Evolutionary conservation across 2,888 invertebrate species (phyloP), one percentile per base, ranked within the genome.

Genomic region (Euspilapteryx auroguttella): DNA sequence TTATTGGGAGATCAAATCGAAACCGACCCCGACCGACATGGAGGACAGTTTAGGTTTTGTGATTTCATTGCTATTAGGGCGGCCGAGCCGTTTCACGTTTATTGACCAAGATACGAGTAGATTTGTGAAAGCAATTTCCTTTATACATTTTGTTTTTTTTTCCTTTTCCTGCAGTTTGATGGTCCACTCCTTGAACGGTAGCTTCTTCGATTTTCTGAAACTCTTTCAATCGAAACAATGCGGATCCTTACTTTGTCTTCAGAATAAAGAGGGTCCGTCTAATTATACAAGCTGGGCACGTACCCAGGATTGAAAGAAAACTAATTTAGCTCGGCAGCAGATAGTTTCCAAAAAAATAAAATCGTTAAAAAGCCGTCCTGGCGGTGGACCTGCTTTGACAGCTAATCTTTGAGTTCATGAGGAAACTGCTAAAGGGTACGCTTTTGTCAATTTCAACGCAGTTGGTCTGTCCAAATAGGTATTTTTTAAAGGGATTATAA

Each of bases 61-160:
- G 73, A 75, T 73, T 73, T 68, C 69, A 71, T 75, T 73, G 71
- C 73, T 69, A 73, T 73, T 71, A 75, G 69, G 68, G 69, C 52
- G 63, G 59, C 53, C 57, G 56, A 49, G 49, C 63, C 62, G 58
- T 56, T 64, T 49, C 55, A 66, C 69, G 58, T 75, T 73, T 75
- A 75, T 71, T 73, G 75, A 64, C 61, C 59, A 59, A 73, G 75
- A 75, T 73, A 75, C 65, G 69, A 75, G 68, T 75, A 68, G 71
- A 75, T 75, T 75, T 73, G 75, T 73, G 71, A 69, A 73, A 71
- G 71, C 75, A 73, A 75, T 75, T 73, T 75, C 71, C 75, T 73
- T 68, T 75, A 73, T 75, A 71, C 71, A 71, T 75, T 75, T 75
- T 73, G 75, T 73, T 73, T 71, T 73, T n/a, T n/a, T 73, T 75